Conservation (phyloP, 2,113 vertebrate species). For the Brachyhypopomus occidentalis region DNA sequence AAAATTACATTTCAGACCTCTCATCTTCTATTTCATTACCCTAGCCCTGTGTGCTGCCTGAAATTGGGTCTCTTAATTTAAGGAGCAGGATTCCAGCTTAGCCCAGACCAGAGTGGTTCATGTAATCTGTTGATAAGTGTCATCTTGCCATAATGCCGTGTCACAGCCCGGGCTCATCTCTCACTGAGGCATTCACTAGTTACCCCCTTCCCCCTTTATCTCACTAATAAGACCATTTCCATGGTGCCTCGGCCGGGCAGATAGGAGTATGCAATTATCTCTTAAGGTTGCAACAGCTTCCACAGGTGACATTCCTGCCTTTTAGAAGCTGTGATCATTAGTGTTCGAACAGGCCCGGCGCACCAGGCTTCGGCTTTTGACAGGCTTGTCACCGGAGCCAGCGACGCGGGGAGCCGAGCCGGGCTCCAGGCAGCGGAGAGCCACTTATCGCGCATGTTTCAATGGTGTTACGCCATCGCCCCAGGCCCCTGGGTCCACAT, state of each 20-base stretch:
- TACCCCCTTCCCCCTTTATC: constrained; percentile 65
- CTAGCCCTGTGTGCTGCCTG: constrained; percentile 71
- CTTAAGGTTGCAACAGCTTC: constrained; percentile 72
- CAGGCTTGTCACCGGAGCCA: constrained; percentile 42
- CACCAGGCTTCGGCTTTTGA: constrained; percentile 57
- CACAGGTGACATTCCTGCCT: constrained; percentile 78
- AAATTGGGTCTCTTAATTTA: constrained; percentile 83
- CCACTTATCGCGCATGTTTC: constrained; percentile 50
- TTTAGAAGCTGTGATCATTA: constrained; percentile 77
- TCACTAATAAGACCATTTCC: constrained; percentile 83
- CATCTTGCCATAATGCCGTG: constrained; percentile 76
- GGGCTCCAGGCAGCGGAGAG: constrained; percentile 37
- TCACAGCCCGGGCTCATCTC: constrained; percentile 72
- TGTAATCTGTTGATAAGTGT: constrained; percentile 78
- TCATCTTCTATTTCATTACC: constrained; percentile 81
- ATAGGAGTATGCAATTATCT: constrained; percentile 84
- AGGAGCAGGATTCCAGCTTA: constrained; percentile 77
- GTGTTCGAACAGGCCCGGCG: constrained; percentile 66
- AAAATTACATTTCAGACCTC: constrained; percentile 81
- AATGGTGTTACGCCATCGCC: constrained; percentile 55
- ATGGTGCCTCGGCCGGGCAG: constrained; percentile 76
- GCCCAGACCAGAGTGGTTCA: constrained; percentile 71
- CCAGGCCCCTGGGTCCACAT: constrained; percentile 35
- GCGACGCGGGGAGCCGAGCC: constrained; percentile 30
- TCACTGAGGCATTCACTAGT: constrained; percentile 72